phyloP scores from a whole-genome alignment of 2,797 vertebrate genomes.

The Pangasius sanitwongsei region DNA sequence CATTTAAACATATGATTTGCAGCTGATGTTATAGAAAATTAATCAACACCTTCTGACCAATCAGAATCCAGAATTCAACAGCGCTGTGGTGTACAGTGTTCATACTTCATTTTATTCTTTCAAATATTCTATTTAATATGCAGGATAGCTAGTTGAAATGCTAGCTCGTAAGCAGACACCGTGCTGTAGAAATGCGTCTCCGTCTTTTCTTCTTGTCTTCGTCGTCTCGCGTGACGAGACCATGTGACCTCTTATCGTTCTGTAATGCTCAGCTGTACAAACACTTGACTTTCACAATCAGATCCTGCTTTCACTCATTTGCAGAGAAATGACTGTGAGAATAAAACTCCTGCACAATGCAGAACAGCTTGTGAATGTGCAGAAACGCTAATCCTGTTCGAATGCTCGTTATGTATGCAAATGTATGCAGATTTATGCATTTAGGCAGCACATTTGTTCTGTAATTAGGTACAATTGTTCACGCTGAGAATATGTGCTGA shows the following conservation, averaged over 20 bases:
- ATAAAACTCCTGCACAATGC: neutral
- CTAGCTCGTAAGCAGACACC: neutral
- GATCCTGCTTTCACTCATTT: neutral
- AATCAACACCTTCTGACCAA: neutral
- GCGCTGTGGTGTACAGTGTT: neutral
- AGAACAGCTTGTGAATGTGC: neutral
- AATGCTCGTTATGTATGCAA: neutral
- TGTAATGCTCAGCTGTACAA: neutral
- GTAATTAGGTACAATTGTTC: neutral
- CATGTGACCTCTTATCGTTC: neutral
- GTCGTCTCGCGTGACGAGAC: neutral
- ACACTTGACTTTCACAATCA: neutral
- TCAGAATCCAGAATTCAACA: neutral
- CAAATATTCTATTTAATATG: neutral
- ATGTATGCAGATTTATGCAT: slow-evolving; percentile 44
- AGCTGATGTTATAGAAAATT: neutral
- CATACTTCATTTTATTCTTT: neutral
- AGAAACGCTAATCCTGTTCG: slow-evolving; percentile 14
- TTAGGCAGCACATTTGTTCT: slow-evolving; percentile 1
- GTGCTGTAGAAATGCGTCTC: neutral
- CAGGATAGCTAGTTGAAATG: neutral
- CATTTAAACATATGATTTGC: neutral
- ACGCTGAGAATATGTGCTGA: neutral
- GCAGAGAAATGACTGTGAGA: neutral
- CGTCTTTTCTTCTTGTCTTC: neutral